phyloP scores from a whole-genome alignment of 2,797 vertebrate genomes.

The Remorina albescens region DNA sequence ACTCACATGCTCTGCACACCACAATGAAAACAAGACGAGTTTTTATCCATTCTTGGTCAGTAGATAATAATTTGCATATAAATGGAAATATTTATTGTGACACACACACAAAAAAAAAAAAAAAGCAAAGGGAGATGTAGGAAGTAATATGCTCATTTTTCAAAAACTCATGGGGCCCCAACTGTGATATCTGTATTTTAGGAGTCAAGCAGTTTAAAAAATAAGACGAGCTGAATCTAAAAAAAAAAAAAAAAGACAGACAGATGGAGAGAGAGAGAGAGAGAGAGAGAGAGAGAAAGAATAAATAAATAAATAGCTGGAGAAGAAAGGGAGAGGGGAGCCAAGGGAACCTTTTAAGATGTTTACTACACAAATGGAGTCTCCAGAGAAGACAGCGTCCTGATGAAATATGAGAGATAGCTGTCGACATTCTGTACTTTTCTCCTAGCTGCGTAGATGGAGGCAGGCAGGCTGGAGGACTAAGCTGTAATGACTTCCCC shows the following conservation, averaged over 20 bases:
- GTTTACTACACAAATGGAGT: slow-evolving; percentile 82
- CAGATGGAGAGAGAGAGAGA: neutral
- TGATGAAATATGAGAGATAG: slow-evolving; percentile 82
- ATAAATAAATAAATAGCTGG: slow-evolving; percentile 71
- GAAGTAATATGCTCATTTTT: slow-evolving; percentile 86
- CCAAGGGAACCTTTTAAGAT: slow-evolving; percentile 81
- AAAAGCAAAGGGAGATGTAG: slow-evolving; percentile 76
- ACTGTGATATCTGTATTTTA: slow-evolving; percentile 86
- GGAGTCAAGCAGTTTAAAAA: slow-evolving; percentile 84
- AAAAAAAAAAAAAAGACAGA: slow-evolving; percentile 32
- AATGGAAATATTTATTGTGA: slow-evolving; percentile 90
- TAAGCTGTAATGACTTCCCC: slow-evolving; percentile 83
- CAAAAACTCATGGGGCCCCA: slow-evolving; percentile 79
- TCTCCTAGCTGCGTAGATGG: slow-evolving; percentile 68
- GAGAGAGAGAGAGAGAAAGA: slow-evolving; percentile 36
- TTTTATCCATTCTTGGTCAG: slow-evolving; percentile 88
- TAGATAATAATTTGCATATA: slow-evolving; percentile 91
- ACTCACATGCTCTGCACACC: slow-evolving; percentile 66
- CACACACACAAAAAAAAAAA: slow-evolving; percentile 62
- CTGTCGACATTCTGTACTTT: slow-evolving; percentile 77
- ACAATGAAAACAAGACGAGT: slow-evolving; percentile 85
- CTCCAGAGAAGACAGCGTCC: slow-evolving; percentile 73
- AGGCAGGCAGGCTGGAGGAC: slow-evolving; percentile 70
- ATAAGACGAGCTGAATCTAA: slow-evolving; percentile 74
- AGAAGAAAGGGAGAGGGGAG: slow-evolving; percentile 78